phyloP scores from a whole-genome alignment of 1,140 invertebrate species.

The Drosophila simulans region DNA sequence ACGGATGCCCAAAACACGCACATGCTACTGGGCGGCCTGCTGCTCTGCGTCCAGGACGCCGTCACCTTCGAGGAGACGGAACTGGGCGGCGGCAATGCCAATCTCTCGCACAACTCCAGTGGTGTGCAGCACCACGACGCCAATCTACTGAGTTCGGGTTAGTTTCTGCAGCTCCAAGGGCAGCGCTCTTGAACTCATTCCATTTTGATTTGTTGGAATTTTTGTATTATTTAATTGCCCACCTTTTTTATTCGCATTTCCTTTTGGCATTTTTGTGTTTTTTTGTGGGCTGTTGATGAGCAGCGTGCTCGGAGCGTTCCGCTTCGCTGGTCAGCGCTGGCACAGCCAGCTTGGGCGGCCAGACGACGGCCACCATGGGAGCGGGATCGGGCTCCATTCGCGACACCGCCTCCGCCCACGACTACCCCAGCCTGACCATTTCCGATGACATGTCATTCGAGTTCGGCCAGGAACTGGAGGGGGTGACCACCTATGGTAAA shows the following conservation, averaged over 20 bases:
- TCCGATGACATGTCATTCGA: slow-evolving; percentile 84
- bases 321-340: slow-evolving; percentile 78
- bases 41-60: slow-evolving; percentile 93
- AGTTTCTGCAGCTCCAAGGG: slow-evolving; percentile 39
- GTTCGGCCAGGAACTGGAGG: slow-evolving; percentile 77
- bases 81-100: slow-evolving; percentile 55
- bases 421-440: slow-evolving; percentile 81
- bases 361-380: slow-evolving; percentile 64
- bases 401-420: slow-evolving; percentile 75
- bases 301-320: slow-evolving; percentile 83
- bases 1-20: slow-evolving; percentile 95
- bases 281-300: not conserved
- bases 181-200: slow-evolving; percentile 7
- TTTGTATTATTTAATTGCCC: slow-evolving; percentile 40
- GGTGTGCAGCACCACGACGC: slow-evolving; percentile 85
- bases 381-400: slow-evolving; percentile 57
- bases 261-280: slow-evolving; percentile 31
- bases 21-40: slow-evolving; percentile 93
- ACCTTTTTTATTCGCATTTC: slow-evolving; percentile 43
- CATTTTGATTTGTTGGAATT: slow-evolving; percentile 40
- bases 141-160: slow-evolving; percentile 91
- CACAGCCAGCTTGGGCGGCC: slow-evolving; percentile 75
- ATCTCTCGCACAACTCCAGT: slow-evolving; percentile 85
- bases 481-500: slow-evolving; percentile 79
- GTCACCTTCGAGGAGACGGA: slow-evolving; percentile 91